Base-by-base conservation (phyloP, 1,140 invertebrate genomes). In the Andricus grossulariae region DNA sequence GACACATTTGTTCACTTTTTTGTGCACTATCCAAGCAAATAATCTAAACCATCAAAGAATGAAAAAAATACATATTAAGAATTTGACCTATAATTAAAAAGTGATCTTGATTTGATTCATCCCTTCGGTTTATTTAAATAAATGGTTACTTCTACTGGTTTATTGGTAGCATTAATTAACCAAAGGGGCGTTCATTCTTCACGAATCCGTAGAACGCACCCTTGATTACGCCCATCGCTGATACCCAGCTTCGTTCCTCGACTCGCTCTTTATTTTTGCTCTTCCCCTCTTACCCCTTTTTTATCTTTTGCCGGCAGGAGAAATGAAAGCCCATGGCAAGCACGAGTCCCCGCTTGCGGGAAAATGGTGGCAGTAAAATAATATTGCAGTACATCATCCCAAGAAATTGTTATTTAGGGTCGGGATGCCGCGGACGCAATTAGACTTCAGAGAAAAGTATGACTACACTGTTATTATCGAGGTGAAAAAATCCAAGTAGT, bases 341-440 rank as follows among this genome's bases (percentile, higher is more conserved):
- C 57, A 60, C 57, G 25, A 60, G 57, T 60, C 57, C 21, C 16
- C 25, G 21, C 57, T 60, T 60, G 57, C 57, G 57, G 57, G 57
- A 60, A 60, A 60, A 32, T 60, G 57, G 57, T 60, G 57, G 57
- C 57, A 60, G 57, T 60, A 60, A 60, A 60, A 60, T 60, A 60
- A 39, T 60, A 60, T 60, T 60, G 57, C 57, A 60, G 57, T 60
- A 60, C 57, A 60, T 60, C 57, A 60, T 60, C 57, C 32, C 57
- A 15, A 60, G 57, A 21, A 60, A 60, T 60, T 60, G 57, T 60
- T 60, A 60, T 60, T 60, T 60, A 60, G 57, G 57, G 57, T 60
- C 19, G 21, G 57, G 57, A 32, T 54, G n/a, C 52, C 18, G 18
- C 52, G 52, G 39, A 45, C 25, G 57, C 57, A 60, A 60, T 60